A percentile compares a stretch with the other conserved stretches of the same genome.
phyloP scores from a whole-genome alignment of 2,888 invertebrate genomes.

The Microctonus aethiopoides region DNA sequence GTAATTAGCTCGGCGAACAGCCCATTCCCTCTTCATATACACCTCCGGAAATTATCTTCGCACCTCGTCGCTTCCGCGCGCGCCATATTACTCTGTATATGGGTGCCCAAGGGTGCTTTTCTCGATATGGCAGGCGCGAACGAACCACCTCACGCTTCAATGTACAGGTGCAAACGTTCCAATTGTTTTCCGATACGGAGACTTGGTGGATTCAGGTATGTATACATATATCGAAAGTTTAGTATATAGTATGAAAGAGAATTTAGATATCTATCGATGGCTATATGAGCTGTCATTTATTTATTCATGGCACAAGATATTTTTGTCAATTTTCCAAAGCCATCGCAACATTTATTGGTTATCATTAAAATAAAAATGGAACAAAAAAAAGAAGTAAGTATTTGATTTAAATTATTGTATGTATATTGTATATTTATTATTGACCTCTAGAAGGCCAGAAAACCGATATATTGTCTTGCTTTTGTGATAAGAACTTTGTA shows the following conservation, averaged over 20 bases:
- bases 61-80: slow-evolving; percentile 38
- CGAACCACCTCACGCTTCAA: slow-evolving; percentile 33
- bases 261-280: neutral
- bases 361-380: too few relatives aligned
- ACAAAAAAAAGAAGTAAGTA: too few relatives aligned
- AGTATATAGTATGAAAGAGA: too few relatives aligned
- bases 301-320: too few relatives aligned
- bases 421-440: too few relatives aligned
- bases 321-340: too few relatives aligned
- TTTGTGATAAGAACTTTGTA: too few relatives aligned
- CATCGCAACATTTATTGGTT: too few relatives aligned
- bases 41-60: slow-evolving; percentile 51
- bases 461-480: too few relatives aligned
- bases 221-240: slow-evolving; percentile 10
- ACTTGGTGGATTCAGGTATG: neutral
- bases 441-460: too few relatives aligned
- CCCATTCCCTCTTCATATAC: slow-evolving; percentile 20
- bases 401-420: too few relatives aligned
- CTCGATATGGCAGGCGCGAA: neutral
- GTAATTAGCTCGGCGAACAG: slow-evolving; percentile 50
- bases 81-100: neutral
- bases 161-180: slow-evolving; percentile 48
- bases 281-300: neutral
- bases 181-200: slow-evolving; percentile 60
- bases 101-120: neutral